Evolutionary conservation across 2,797 vertebrate genomes (phyloP), one percentile per base, ranked within the genome.

Genomic region (Melanotaenia pygmaea): DNA sequence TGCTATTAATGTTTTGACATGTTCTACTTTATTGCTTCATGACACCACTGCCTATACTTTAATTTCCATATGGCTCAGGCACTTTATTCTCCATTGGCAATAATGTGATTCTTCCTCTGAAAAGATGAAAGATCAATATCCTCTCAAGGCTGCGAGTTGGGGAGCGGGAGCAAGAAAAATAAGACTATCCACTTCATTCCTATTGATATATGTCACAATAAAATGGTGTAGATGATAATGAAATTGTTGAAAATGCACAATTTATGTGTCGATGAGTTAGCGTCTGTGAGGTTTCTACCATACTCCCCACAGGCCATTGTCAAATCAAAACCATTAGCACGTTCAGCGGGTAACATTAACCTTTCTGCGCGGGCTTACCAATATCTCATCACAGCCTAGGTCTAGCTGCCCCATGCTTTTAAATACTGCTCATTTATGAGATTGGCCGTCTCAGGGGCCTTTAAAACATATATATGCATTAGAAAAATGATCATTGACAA

Each of bases 71-170:
- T 70, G 75, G 79, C 85, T 83, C 67, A 51, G 76, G 76, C 82
- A 90, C 84, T 89, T 91, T 83, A 88, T 89, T 77, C 87, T 90
- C 81, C 79, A 88, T 86, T 53, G 79, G 88, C 90, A 89, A 91
- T 91, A 91, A 91, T 80, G 89, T 90, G 90, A 91, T 91, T 90
- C 88, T 88, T 89, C 88, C 85, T 69, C 81, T 70, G 86, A 91
- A 93, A 88, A 92, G 88, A 92, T 90, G 86, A 89, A 91, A 90
- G 88, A 94, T 94, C 92, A 89, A 94, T 94, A 93, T 88, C 88
- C 91, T 93, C 89, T 92, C 88, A 87, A 82, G 84, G 74, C 83
- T 57, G 50, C 53, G 78, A 87, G 87, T 89, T 89, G 88, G 86
- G 81, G 59, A 65, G 58, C 53, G 61, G 89, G 82, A 86, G 83